Base-by-base conservation (phyloP, 2,888 invertebrate genomes). In the Diarsia dahlii region DNA sequence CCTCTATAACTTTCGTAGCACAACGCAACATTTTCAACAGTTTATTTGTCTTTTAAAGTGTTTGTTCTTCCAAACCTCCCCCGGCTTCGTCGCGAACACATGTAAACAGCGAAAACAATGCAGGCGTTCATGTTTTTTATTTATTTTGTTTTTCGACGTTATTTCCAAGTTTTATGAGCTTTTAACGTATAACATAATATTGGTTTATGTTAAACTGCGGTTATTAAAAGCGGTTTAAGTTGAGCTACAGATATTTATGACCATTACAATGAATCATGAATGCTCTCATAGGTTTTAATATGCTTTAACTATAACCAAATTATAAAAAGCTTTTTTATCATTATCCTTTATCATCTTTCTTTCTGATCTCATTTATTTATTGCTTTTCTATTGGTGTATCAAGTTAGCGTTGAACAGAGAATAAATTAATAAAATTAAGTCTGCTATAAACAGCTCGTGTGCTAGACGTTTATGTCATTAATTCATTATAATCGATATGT, bases 401-500 rank as follows among this genome's bases (percentile, higher is more conserved):
- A 18, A 5, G 3, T n/a, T n/a, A 1, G 1, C 9, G 5, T 56
- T 28, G 10, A 63, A 18, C 1, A n/a, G n/a, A 20, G 15, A 48
- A 56, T 20, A 52, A 58, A 62, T 48, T 28, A 69, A 48, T 72
- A 74, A 60, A 46, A 64, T 52, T 60, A 50, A 28, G 46, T 56
- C n/a, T 13, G 67, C 46, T 68, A 82, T 81, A 82, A 81, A 82
- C 82, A 73, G 54, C 52, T 81, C 60, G 12, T 81, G 23, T 56
- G 54, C 12, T 85, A 71, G 58, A 58, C 90, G 91, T 94, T 89
- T 90, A 91, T 88, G 91, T 92, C 91, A 92, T 89, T 90, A 91
- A 87, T 91, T 92, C 91, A 93, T 95, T 73, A 85, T 64, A 95
- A 95, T 94, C 92, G 92, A 94, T 92, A 91, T 91, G 89, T 91